phyloP scores from a whole-genome alignment of 2,113 vertebrate species.

The Acrocephalus arundinaceus region DNA sequence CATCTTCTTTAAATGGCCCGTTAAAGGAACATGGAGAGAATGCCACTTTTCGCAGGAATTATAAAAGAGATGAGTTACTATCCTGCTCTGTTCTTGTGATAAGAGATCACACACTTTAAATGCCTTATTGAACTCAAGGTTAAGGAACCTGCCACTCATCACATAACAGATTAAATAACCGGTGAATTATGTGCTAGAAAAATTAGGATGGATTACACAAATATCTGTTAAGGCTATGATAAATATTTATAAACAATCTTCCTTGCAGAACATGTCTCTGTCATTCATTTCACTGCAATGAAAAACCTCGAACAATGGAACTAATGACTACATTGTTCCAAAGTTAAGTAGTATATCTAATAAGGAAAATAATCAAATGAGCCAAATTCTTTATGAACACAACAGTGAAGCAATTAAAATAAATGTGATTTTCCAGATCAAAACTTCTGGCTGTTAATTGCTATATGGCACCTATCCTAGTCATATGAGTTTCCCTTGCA shows the following conservation, averaged over 20 bases:
- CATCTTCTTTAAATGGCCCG: background rate
- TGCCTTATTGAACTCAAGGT: background rate
- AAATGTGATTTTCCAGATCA: slow-evolving; percentile 79
- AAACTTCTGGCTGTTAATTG: slow-evolving; percentile 62
- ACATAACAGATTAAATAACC: slow-evolving; percentile 17
- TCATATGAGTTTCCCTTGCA: slow-evolving; percentile 67
- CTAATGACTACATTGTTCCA: slow-evolving; percentile 62
- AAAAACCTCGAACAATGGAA: slow-evolving; percentile 60
- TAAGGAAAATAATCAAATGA: slow-evolving; percentile 46
- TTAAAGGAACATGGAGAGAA: background rate
- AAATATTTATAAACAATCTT: slow-evolving; percentile 62
- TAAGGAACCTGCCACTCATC: slow-evolving; percentile 25
- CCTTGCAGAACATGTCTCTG: slow-evolving; percentile 32
- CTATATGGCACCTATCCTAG: slow-evolving; percentile 70
- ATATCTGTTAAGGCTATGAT: slow-evolving; percentile 62
- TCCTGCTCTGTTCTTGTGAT: background rate
- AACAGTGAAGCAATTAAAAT: slow-evolving; percentile 74
- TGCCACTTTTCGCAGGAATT: background rate
- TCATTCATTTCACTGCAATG: slow-evolving; percentile 41
- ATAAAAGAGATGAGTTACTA: accelerated
- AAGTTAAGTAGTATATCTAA: slow-evolving; percentile 69
- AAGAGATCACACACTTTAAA: background rate
- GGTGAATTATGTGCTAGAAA: slow-evolving; percentile 6
- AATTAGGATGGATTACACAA: slow-evolving; percentile 62
- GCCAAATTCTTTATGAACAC: slow-evolving; percentile 57